A percentile compares a stretch with the other conserved stretches of the same genome.
These are phyloP conservation scores for Musca vetustissima DNA, from an alignment of 1,140 invertebrate species.

Conservation along the genomic window DNA sequence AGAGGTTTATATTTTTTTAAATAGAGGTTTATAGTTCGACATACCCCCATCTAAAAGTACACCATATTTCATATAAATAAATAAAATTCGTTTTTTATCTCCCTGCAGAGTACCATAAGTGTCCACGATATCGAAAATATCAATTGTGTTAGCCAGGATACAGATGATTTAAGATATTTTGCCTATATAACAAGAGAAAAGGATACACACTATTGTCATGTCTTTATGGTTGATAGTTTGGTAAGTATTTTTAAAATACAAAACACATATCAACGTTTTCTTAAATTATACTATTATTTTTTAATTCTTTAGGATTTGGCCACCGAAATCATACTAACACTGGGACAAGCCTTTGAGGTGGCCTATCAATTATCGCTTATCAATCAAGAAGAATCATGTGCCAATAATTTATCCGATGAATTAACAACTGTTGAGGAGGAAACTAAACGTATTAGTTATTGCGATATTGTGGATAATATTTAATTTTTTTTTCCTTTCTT, in stretches of 20 bases:
- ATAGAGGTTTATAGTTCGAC: too few species aligned
- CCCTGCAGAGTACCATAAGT: constrained; percentile 86
- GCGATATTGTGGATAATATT: constrained; percentile 11
- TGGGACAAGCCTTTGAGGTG: constrained; percentile 96
- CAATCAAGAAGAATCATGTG: background rate
- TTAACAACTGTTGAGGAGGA: background rate
- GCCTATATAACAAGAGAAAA: constrained; percentile 96
- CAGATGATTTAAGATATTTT: constrained; percentile 93
- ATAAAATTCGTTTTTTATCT: background rate
- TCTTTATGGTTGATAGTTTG: constrained; percentile 91
- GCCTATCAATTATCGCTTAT: constrained; percentile 73
- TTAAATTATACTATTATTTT: too few species aligned
- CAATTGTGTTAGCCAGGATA: constrained; percentile 97
- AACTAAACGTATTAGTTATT: constrained; percentile 2
- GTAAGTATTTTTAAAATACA: constrained; percentile 63
- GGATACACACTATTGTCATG: constrained; percentile 90
- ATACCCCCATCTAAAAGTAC: too few species aligned
- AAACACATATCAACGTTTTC: background rate
- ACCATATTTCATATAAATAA: too few species aligned
- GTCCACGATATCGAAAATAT: constrained; percentile 97
- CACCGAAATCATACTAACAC: constrained; percentile 91
- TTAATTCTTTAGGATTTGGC: constrained; percentile 79
- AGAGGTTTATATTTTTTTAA: too few species aligned
- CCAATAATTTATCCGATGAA: background rate
- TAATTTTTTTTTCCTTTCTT: background rate